Base-by-base conservation (phyloP, 2,797 vertebrate species). In the Xiphorhynchus erythropygius region DNA sequence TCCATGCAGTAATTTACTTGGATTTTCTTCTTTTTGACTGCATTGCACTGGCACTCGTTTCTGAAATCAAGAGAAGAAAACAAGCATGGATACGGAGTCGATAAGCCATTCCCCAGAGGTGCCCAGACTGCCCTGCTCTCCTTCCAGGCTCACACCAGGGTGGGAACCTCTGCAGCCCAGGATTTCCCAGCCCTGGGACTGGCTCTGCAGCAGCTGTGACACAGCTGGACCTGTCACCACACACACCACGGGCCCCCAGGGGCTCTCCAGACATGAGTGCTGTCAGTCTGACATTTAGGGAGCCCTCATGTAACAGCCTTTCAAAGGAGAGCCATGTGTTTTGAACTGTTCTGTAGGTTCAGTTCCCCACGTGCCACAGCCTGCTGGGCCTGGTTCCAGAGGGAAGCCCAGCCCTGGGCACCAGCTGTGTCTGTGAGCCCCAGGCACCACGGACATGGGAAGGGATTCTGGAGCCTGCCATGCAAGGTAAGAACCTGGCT, bases 21-120 rank as follows among this genome's bases (percentile, higher is more conserved):
- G 99, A 99, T 98, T 99, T 99, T 98, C 99, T 99, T 98, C 99
- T 97, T 98, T 99, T 99, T 95, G 99, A 99, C 98, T 99, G 99
- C 94, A 99, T 99, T 77, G 98, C 98, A 97, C 99, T 99, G 76
- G 99, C 98, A 98, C 98, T 98, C 96, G 98, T 98, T 94, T 98
- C 98, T 98, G 98, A 96, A 97, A 97, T 93, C 57, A 95, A 96
- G 92, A 97, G 96, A 97, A 97, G 75, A 96, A 68, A 86, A 87
- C 15, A 44, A 94, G 81, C 90, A 41, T 97, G 96, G 96, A 96
- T 95, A 64, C 1, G 46, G 47, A 46, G 89, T 94, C 3, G 84
- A 49, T 77, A 90, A 94, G 77, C 67, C 86, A 79, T 52, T 90
- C 81, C 46, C 47, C 69, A 87, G 92, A 71, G 94, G 64, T 3